Percentiles rank a stretch among this genome's conserved stretches.
Conservation (phyloP, 1,140 invertebrate genomes). For the Caenorhabditis latens region DNA sequence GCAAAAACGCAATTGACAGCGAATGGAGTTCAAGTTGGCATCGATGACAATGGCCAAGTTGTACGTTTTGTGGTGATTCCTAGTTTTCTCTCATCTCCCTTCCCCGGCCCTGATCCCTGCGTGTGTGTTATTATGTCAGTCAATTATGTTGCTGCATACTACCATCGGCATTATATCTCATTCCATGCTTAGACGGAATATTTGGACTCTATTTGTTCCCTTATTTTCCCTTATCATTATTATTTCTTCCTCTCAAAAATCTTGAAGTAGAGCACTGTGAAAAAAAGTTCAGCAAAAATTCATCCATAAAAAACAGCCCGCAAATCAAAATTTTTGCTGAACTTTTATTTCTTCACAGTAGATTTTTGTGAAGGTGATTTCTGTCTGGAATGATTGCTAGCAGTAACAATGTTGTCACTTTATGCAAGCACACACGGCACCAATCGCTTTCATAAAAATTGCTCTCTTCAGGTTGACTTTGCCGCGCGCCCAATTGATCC, state of each 20-base stretch:
- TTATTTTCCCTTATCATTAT: too few relatives aligned
- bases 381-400: constrained; percentile 51
- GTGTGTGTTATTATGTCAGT: background rate
- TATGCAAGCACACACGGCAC: constrained; percentile 44
- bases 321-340: too few relatives aligned
- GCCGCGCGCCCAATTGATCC: constrained; percentile 47
- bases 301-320: too few relatives aligned
- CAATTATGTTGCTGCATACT: too few relatives aligned
- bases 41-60: constrained; percentile 52
- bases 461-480: constrained; percentile 47
- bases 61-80: constrained; percentile 15
- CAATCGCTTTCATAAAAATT: constrained; percentile 39
- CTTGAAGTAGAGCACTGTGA: too few relatives aligned
- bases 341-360: background rate
- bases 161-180: background rate
- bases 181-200: too few relatives aligned
- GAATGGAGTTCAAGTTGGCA: constrained; percentile 19
- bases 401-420: constrained; percentile 45
- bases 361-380: constrained; percentile 43
- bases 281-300: too few relatives aligned
- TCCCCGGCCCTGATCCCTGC: background rate
- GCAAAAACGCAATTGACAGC: constrained; percentile 49
- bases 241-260: too few relatives aligned
- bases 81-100: background rate
- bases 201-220: too few relatives aligned